A percentile compares a stretch with the other conserved stretches of the same genome.
Evolutionary conservation across 2,888 invertebrate species (phyloP).

Genomic region (Leucozona laternaria): DNA sequence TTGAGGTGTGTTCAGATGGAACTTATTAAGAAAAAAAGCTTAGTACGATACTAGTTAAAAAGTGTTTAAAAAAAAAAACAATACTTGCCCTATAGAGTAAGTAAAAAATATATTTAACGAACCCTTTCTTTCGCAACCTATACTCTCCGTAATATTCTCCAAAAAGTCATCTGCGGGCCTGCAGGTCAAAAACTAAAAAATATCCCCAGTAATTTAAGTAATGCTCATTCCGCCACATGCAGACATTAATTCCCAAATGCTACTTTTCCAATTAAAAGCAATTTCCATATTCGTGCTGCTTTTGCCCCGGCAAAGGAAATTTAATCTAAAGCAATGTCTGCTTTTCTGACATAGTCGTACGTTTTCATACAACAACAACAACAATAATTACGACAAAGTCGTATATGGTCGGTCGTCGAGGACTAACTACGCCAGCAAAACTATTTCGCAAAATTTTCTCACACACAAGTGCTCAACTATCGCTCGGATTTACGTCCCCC

Average conservation of each 20-base stretch:
- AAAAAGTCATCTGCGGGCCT: slow-evolving; percentile 11
- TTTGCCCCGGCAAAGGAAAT: slow-evolving; percentile 38
- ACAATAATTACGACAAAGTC: slow-evolving; percentile 24
- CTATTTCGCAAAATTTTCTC: slow-evolving; percentile 46
- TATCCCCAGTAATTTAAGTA: neutral
- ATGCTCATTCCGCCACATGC: slow-evolving; percentile 12
- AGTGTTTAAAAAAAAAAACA: no score
- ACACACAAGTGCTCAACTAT: slow-evolving; percentile 31
- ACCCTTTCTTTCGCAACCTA: neutral
- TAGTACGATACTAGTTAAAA: no score
- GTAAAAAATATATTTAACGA: no score
- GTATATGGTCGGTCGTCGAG: neutral
- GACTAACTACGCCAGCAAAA: slow-evolving; percentile 32
- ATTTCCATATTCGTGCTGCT: slow-evolving; percentile 61
- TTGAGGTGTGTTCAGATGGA: no score
- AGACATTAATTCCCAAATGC: slow-evolving; percentile 51
- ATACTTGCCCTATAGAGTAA: no score
- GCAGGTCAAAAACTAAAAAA: slow-evolving; percentile 26
- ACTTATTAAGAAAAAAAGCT: no score
- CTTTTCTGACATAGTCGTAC: slow-evolving; percentile 16
- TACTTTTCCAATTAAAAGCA: slow-evolving; percentile 70
- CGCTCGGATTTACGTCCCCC: neutral
- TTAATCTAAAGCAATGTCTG: slow-evolving; percentile 43
- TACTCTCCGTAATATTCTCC: neutral
- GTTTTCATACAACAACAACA: slow-evolving; percentile 7